Percentiles rank a stretch among this genome's conserved stretches.
Evolutionary conservation across 2,797 vertebrate species (phyloP).

Genomic region (Apogon talboti): DNA sequence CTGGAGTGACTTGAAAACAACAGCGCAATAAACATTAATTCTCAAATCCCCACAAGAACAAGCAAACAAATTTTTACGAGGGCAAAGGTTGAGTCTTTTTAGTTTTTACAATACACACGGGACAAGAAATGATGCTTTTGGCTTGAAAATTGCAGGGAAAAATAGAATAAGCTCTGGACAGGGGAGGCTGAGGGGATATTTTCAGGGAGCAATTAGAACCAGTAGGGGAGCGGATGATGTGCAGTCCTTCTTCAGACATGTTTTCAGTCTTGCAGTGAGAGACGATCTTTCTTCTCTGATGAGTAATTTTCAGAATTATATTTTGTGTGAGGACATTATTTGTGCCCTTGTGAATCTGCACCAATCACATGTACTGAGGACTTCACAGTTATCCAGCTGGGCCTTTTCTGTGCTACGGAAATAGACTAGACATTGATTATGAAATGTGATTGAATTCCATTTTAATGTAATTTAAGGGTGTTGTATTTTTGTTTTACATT

Average conservation of each 20-base stretch:
- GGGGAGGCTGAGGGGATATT: slow-evolving; percentile 40
- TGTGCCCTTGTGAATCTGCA: not conserved
- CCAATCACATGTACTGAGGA: slow-evolving; percentile 9
- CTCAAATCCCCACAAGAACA: slow-evolving; percentile 7
- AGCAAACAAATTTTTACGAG: slow-evolving; percentile 5
- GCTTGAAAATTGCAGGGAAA: slow-evolving; percentile 22
- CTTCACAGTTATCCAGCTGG: slow-evolving; percentile 2
- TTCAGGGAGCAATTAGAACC: slow-evolving; percentile 49
- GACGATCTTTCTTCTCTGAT: slow-evolving; percentile 4
- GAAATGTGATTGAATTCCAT: slow-evolving; percentile 42
- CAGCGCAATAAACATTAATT: slow-evolving; percentile 1
- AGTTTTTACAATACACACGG: slow-evolving; percentile 9
- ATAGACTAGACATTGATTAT: slow-evolving; percentile 38
- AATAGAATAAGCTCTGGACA: slow-evolving; percentile 25
- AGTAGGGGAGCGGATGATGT: slow-evolving; percentile 30
- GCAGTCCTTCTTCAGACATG: slow-evolving; percentile 18
- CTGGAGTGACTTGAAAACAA: slow-evolving; percentile 2
- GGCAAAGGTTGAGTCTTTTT: slow-evolving; percentile 29
- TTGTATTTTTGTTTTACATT: slow-evolving; percentile 27
- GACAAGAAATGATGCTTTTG: slow-evolving; percentile 36
- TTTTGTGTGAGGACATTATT: slow-evolving; percentile 20
- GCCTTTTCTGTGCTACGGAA: slow-evolving; percentile 27
- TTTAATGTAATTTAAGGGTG: slow-evolving; percentile 42
- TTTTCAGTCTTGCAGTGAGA: slow-evolving; percentile 6
- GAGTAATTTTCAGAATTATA: slow-evolving; percentile 25